Base-by-base conservation (phyloP, 1,140 invertebrate species). In the Polypedilum vanderplanki region DNA sequence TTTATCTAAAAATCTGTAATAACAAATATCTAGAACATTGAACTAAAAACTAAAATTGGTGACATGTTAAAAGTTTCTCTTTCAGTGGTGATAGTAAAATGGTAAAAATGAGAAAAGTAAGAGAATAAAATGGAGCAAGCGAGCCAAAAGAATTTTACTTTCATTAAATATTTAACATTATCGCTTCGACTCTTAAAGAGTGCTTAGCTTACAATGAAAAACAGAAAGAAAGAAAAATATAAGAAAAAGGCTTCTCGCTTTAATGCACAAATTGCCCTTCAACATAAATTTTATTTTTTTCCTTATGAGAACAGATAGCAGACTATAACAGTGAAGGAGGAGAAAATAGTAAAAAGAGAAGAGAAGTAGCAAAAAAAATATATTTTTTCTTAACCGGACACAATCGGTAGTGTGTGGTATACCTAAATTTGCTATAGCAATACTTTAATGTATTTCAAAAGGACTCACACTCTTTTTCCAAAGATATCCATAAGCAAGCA, bases 221-320 rank as follows among this genome's bases (percentile, higher is more conserved):
- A 15, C 12, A 57, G 46, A 57, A 15, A 15, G 12, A 57, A 3
- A 57, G 46, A 57, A 1, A n/a, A 4, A n/a, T 12, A 15, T 57
- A 15, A n/a, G 12, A 12, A 57, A 12, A 57, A 57, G 12, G 46
- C 46, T 46, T 46, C 41, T 15, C 41, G 41, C 41, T 46, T 46
- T 46, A 46, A 46, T 46, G 41, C 41, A 57, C 46, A 57, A 57
- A 57, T 57, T 57, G 46, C 46, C 41, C 46, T 57, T 57, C 46
- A 57, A 57, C 46, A 57, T 57, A 57, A 57, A 57, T 57, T 57
- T n/a, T n/a, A n/a, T 57, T 57, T 57, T 46, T 57, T n/a, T 57
- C 46, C 46, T 57, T 4, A n/a, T 57, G 41, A 9, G 41, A 46
- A 46, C 15, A 33, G 46, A n/a, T n/a, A 57, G 46, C 46, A 57